Base-by-base conservation (phyloP, 2,113 vertebrate species). In the Columbina picui region DNA sequence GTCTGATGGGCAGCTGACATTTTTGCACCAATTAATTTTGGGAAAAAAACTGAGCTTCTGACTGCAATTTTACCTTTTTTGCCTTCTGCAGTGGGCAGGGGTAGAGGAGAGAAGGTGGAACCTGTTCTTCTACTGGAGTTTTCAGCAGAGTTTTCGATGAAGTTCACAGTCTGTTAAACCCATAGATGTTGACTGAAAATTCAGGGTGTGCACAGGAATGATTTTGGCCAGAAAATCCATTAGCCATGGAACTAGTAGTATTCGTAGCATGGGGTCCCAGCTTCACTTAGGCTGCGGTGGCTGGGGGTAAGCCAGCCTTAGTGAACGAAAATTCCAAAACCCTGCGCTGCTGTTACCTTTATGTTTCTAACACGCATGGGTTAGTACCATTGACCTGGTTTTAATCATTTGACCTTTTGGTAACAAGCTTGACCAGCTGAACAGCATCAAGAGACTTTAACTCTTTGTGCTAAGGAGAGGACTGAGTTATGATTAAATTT, bases 121-220 rank as follows among this genome's bases (percentile, higher is more conserved):
- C 39, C 18, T 73, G 12, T 75, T 90, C 4, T 32, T 76, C 57
- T 60, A 3, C 84, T 10, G 8, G 53, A 83, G 14, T 84, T 90
- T 77, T 86, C 75, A 65, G 52, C 30, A 60, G 87, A 93, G 21
- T 43, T 64, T 20, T 57, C 84, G 41, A 52, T 68, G 23, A 41
- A 7, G 60, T 92, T 95, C 69, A 84, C 53, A 78, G 47, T 55
- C 84, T 52, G n/a, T 94, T 93, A 89, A 84, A 75, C 70, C n/a
- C 11, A 4, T 47, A 73, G 7, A 0, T 56, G 63, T 30, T 90
- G 82, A 79, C 67, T 30, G 34, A 88, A 89, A 92, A 91, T 69
- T 89, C 38, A 69, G 21, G 14, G 36, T 70, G 34, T 74, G 61
- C 47, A 32, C 39, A 29, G 60, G 64, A 87, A 20, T 34, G 11